Conservation (phyloP, 2,797 vertebrate genomes). For the Galagoides demidoff region DNA sequence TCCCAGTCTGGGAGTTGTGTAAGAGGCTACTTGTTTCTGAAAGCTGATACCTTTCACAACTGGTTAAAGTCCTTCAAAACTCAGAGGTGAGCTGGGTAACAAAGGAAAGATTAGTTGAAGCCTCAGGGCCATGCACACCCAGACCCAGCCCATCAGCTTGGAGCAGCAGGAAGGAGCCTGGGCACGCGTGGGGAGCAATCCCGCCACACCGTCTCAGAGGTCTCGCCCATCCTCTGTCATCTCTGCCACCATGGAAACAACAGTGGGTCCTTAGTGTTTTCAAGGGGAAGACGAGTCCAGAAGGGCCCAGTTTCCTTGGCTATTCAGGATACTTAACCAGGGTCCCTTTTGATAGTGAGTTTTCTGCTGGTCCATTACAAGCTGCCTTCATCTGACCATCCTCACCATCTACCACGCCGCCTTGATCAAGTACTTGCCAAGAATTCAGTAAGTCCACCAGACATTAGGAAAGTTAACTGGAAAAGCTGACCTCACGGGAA, state of each 20-base stretch:
- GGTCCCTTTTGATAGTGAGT: neutral
- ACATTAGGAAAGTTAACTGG: neutral
- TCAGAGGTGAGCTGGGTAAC: neutral
- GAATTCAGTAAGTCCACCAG: neutral
- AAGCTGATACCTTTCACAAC: constrained; percentile 64
- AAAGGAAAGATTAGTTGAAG: neutral
- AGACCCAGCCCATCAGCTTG: neutral
- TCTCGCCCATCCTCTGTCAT: neutral
- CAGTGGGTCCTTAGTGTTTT: neutral
- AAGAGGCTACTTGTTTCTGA: constrained; percentile 52
- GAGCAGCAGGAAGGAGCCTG: neutral
- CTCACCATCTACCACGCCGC: neutral
- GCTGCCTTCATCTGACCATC: neutral
- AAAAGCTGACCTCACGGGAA: neutral
- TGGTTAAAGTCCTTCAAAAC: constrained; percentile 23
- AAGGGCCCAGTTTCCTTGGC: neutral
- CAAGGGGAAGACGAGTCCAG: neutral
- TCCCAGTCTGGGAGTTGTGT: constrained; percentile 52
- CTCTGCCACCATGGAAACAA: accelerated
- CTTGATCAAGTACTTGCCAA: neutral
- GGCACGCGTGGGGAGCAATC: neutral
- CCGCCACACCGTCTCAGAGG: neutral
- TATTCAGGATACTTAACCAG: neutral
- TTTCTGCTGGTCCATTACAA: neutral
- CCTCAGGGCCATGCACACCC: neutral